Percentiles rank a stretch among this genome's conserved stretches.
Conservation (phyloP, 1,140 invertebrate genomes). For the Radopholus similis region DNA sequence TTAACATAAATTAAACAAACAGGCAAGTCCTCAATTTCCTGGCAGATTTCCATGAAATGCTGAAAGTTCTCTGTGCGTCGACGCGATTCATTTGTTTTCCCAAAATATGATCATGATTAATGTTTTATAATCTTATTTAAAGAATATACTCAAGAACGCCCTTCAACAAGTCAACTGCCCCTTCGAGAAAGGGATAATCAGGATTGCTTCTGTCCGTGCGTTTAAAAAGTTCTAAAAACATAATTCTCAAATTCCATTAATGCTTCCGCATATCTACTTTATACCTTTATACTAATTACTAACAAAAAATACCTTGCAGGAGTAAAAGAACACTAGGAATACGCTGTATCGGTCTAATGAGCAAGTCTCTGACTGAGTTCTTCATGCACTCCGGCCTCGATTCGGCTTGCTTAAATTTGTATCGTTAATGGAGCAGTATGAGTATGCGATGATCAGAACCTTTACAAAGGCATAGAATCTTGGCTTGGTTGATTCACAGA, state of each 20-base stretch:
- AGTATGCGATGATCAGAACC: background rate
- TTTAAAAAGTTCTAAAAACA: conserved; percentile 31
- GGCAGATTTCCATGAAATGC: conserved; percentile 30
- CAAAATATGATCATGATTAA: conserved; percentile 10
- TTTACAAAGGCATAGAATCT: conserved; percentile 35
- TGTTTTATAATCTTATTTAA: background rate
- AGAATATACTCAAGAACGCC: conserved; percentile 26
- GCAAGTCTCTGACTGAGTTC: conserved; percentile 30
- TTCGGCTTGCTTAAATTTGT: conserved; percentile 25
- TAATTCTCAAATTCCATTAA: background rate
- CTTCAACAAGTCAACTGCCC: conserved; percentile 19
- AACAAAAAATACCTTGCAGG: conserved; percentile 29
- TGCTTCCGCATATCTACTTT: background rate
- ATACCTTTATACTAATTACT: background rate
- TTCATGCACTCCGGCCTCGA: conserved; percentile 26
- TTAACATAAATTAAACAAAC: background rate
- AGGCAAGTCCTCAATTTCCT: conserved; percentile 35
- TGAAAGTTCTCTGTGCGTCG: conserved; percentile 26
- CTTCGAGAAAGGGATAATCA: conserved; percentile 13
- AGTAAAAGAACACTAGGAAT: conserved; percentile 41
- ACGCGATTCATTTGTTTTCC: conserved; percentile 35
- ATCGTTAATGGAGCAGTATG: conserved; percentile 1
- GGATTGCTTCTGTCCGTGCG: conserved; percentile 32
- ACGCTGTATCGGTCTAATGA: conserved; percentile 35
- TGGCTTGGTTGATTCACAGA: conserved; percentile 15